These are phyloP conservation scores for Sphaeridia pumilis DNA, from an alignment of 2,888 invertebrate genomes.

Conservation along the genomic window DNA sequence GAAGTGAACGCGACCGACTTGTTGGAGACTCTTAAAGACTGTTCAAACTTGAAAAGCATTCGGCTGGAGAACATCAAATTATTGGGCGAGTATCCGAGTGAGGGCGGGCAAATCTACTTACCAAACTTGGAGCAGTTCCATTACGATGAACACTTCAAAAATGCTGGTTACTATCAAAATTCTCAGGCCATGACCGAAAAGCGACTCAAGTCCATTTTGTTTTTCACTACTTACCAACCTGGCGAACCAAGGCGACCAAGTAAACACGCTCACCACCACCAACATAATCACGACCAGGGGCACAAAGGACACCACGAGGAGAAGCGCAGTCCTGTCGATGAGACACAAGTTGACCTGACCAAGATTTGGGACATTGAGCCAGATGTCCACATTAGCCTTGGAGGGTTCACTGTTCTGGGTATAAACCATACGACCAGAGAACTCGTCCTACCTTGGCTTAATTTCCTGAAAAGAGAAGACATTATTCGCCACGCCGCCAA, in stretches of 20 bases:
- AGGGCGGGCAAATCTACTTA: neutral
- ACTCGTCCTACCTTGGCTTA: conserved; percentile 12
- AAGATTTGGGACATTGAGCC: conserved; percentile 7
- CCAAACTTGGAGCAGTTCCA: conserved; percentile 5
- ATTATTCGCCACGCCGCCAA: conserved; percentile 10
- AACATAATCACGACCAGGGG: too few relatives aligned
- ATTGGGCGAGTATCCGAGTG: conserved; percentile 2
- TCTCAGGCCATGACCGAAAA: conserved; percentile 3
- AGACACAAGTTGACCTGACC: conserved; percentile 1
- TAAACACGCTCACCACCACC: too few relatives aligned
- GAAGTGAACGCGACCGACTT: conserved; percentile 10
- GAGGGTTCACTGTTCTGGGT: conserved; percentile 1
- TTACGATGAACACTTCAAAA: conserved; percentile 2
- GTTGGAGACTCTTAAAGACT: conserved; percentile 6
- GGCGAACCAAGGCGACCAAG: neutral
- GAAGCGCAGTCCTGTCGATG: neutral
- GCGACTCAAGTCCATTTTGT: conserved; percentile 9
- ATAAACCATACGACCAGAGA: conserved; percentile 10
- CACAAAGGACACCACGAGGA: too few relatives aligned
- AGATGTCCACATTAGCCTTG: conserved; percentile 8
- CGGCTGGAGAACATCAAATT: conserved; percentile 7
- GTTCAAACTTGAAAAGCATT: neutral
- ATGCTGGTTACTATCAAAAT: neutral
- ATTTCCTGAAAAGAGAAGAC: conserved; percentile 12
- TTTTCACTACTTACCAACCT: conserved; percentile 1